Percentiles rank a stretch among this genome's conserved stretches.
phyloP scores from a whole-genome alignment of 2,797 vertebrate species.

The Catostomus latipinnis region DNA sequence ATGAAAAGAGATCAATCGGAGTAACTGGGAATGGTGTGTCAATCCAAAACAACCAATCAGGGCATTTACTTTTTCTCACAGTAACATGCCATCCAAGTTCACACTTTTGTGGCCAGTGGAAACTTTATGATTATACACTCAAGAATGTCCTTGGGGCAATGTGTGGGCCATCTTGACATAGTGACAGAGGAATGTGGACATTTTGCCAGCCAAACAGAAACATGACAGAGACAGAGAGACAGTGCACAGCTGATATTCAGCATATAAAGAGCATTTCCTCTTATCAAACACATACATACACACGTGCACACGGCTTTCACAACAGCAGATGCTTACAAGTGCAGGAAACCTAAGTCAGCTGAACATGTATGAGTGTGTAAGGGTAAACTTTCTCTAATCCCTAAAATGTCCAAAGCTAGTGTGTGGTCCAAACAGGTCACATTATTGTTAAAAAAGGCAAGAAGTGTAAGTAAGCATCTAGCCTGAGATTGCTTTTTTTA shows the following conservation, averaged over 20 bases:
- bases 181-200: neutral
- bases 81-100: conserved; percentile 23
- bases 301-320: neutral
- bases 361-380: conserved; percentile 19
- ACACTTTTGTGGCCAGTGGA: conserved; percentile 22
- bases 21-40: neutral
- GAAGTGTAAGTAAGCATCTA: neutral
- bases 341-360: neutral
- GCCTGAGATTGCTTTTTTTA: neutral
- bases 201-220: conserved; percentile 17
- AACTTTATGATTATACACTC: conserved; percentile 12
- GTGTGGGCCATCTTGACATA: conserved; percentile 8
- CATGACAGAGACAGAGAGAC: conserved; percentile 32
- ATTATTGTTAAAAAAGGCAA: conserved; percentile 3
- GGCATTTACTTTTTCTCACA: neutral
- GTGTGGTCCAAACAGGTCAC: neutral
- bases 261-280: conserved; percentile 38
- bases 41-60: neutral
- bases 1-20: too few relatives aligned
- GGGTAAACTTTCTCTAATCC: conserved; percentile 28
- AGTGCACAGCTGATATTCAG: conserved; percentile 36
- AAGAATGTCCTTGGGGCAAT: conserved; percentile 20
- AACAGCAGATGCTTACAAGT: conserved; percentile 30
- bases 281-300: conserved; percentile 14
- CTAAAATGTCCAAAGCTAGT: neutral